Base-by-base conservation (phyloP, 2,888 invertebrate genomes). In the Nomada ruficornis region DNA sequence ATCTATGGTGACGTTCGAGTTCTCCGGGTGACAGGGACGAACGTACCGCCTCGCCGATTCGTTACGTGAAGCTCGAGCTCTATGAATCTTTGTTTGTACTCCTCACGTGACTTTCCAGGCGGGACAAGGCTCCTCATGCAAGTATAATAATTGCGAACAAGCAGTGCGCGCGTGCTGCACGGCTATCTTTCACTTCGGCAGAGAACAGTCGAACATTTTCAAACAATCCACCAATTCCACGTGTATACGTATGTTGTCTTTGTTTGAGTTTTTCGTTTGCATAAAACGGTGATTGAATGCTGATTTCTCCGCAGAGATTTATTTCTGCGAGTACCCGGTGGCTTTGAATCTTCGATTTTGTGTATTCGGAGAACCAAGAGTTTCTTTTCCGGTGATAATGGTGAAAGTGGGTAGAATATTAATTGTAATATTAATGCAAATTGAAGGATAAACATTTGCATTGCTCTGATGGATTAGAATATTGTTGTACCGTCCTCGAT, bases 61-160 rank as follows among this genome's bases (percentile, higher is more conserved):
- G 76, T 83, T 80, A 80, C 75, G 68, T 55, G 80, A 68, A 81
- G 74, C 73, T 80, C 73, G 72, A 57, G 63, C 60, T 68, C 52
- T 52, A 77, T 60, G 68, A 74, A 81, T 71, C 84, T 76, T 83
- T 84, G 84, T 84, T 82, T 36, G 57, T 64, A 29, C 54, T 20
- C 44, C 29, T 52, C 68, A 63, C 57, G 57, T 62, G 65, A 77
- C 60, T 77, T 77, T 77, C 65, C 44, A 47, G 47, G 67, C 54
- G 23, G 23, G 42, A 65, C 50, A 52, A 15, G 18, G n/a, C 13
- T 50, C 72, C 76, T 77, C 73, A 62, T 77, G 74, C 74, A 74
- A 67, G 65, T 74, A 74, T 74, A 74, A 77, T 77, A 47, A 50
- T 71, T 52, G 71, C 18, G 52, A 36, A 36, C 42, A 11, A 26